Evolutionary conservation across 2,888 invertebrate genomes (phyloP), one percentile per base, ranked within the genome.

Genomic region (Pyrrhosoma nymphula): DNA sequence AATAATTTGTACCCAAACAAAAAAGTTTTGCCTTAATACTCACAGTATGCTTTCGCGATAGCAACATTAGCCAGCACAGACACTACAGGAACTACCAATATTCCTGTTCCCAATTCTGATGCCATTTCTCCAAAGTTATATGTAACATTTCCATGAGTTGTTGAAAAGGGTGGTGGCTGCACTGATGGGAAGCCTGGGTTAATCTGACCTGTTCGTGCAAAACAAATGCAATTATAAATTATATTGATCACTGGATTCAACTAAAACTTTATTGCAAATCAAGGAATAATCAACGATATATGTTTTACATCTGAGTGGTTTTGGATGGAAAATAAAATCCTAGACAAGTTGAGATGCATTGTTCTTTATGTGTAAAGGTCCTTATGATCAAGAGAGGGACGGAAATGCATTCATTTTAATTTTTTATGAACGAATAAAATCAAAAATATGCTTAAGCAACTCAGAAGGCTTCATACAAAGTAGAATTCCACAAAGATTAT

Each of bases 11-110:
- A n/a, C n/a, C n/a, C n/a, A n/a, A n/a, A n/a, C n/a, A n/a, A n/a
- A n/a, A n/a, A n/a, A 14, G 3, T 69, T 26, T 69, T 69, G 8
- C 10, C 96, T 95, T 4, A 90, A 93, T 91, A 97, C 98, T 98
- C 97, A 99, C 99, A 98, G 97, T 99, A 99, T 18, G 99, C 98
- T 97, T 99, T 99, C 23, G 99, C 99, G 96, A 99, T 99, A 60
- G 99, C 99, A 95, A 99, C 98, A 96, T 99, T 99, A 95, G 99
- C 99, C 95, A 99, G 97, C 95, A 99, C 98, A 95, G 99, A 98
- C 95, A 99, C 98, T 63, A 99, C 97, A 8, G 99, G 99, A 96
- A 99, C 97, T 96, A 99, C 98, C 95, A 98, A 96, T 95, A 99
- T 97, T 23, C 98, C 99, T 95, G 98, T 97, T 95, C 99, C 98